These are phyloP conservation scores for Myathropa florea DNA, from an alignment of 2,888 invertebrate genomes.

Conservation along the genomic window DNA sequence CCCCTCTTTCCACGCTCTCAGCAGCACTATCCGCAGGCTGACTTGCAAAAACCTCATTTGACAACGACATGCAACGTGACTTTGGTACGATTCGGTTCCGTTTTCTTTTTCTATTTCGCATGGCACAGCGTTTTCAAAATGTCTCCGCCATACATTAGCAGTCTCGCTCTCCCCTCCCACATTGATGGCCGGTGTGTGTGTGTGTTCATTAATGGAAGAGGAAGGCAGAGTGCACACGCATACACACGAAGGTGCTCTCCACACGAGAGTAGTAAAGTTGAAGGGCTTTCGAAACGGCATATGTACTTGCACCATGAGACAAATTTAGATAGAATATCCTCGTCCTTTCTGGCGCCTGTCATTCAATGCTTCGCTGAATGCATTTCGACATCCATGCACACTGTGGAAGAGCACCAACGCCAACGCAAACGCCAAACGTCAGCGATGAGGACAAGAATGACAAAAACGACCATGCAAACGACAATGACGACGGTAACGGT, in stretches of 20 bases:
- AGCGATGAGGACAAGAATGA: too few relatives aligned
- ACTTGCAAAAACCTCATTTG: constrained; percentile 62
- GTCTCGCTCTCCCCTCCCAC: not conserved
- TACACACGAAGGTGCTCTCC: constrained; percentile 25
- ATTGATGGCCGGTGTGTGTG: not conserved
- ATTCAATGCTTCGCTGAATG: not conserved
- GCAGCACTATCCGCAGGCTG: not conserved
- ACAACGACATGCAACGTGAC: constrained; percentile 70
- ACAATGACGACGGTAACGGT: too few relatives aligned
- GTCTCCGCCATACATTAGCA: constrained; percentile 40
- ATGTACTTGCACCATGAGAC: constrained; percentile 47
- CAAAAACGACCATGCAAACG: too few relatives aligned
- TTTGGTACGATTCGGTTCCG: constrained; percentile 61
- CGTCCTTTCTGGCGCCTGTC: not conserved
- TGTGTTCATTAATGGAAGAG: constrained; percentile 39
- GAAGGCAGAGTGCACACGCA: not conserved
- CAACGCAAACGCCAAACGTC: too few relatives aligned
- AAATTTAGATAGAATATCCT: constrained; percentile 20
- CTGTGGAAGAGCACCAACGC: not conserved
- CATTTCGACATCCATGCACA: not conserved
- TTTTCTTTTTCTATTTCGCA: constrained; percentile 47
- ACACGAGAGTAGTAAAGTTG: constrained; percentile 56
- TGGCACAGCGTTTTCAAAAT: constrained; percentile 55
- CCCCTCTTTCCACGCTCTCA: too few relatives aligned
- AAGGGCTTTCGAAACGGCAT: constrained; percentile 66